Conservation (phyloP, 2,113 vertebrate genomes). For the Bettongia penicillata region DNA sequence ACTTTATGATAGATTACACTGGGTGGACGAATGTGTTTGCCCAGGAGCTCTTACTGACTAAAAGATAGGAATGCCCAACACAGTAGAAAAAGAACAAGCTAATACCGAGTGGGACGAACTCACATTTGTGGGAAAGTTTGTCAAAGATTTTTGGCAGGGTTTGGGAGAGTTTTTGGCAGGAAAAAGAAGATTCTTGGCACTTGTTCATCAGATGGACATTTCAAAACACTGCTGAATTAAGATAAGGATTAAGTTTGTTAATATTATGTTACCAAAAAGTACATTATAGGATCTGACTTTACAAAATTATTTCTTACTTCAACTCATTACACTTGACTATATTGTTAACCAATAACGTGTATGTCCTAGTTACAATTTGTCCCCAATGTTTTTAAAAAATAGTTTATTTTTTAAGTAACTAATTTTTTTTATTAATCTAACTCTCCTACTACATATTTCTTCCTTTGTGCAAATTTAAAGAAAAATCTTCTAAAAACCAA, state of each 20-base stretch:
- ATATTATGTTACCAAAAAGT: neutral
- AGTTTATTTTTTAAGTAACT: neutral
- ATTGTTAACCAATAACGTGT: neutral
- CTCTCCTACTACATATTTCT: neutral
- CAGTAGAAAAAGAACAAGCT: neutral
- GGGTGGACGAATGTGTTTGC: neutral
- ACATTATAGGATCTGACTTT: neutral
- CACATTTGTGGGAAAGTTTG: neutral
- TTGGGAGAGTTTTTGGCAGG: neutral
- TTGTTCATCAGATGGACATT: neutral
- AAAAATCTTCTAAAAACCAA: neutral
- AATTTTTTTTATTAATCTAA: neutral
- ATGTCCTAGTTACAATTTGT: neutral
- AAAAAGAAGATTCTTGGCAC: neutral
- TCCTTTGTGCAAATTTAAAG: neutral
- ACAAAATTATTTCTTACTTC: neutral
- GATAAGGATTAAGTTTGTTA: constrained; percentile 4
- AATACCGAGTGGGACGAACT: neutral
- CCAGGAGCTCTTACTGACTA: neutral
- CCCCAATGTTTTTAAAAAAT: neutral
- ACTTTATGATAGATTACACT: neutral
- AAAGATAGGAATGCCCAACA: neutral
- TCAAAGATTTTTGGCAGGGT: neutral
- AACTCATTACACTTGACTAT: neutral
- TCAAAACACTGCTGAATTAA: neutral